phyloP scores from a whole-genome alignment of 2,797 vertebrate species.

The Yasuhikotakia modesta region DNA sequence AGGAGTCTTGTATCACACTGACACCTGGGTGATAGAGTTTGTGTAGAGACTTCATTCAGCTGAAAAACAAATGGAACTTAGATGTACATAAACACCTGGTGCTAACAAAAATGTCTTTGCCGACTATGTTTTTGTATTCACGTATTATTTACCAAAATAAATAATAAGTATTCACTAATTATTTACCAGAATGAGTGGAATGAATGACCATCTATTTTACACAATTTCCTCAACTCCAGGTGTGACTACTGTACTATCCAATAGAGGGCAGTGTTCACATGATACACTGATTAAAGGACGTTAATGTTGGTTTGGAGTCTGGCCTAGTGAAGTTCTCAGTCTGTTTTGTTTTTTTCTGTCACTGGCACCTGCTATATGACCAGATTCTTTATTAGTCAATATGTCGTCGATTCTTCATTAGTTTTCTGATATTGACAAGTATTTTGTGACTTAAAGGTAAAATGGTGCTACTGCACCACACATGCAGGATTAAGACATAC shows the following conservation, averaged over 20 bases:
- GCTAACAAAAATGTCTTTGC: background rate
- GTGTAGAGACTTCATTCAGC: conserved; percentile 15
- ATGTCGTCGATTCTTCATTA: background rate
- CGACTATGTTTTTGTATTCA: background rate
- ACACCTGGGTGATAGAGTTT: background rate
- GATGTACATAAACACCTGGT: background rate
- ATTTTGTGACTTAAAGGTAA: background rate
- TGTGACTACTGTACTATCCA: background rate
- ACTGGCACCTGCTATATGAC: conserved; percentile 18
- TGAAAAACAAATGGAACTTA: conserved; percentile 17
- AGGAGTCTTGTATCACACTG: background rate
- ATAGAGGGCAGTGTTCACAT: conserved; percentile 35
- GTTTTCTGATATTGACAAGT: background rate
- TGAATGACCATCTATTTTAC: background rate
- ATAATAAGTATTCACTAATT: too few species aligned
- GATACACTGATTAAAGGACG: background rate
- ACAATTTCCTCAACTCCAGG: too few species aligned
- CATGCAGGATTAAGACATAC: background rate
- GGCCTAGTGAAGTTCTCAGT: conserved; percentile 6
- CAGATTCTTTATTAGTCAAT: too few species aligned
- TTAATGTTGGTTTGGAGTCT: background rate
- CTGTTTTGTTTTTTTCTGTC: conserved; percentile 25
- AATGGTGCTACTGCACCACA: background rate
- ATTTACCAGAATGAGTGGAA: too few species aligned
- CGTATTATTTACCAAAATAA: too few species aligned